Percentiles rank a stretch among this genome's conserved stretches.
Evolutionary conservation across 2,888 invertebrate species (phyloP).

Genomic region (Bugulina stolonifera): DNA sequence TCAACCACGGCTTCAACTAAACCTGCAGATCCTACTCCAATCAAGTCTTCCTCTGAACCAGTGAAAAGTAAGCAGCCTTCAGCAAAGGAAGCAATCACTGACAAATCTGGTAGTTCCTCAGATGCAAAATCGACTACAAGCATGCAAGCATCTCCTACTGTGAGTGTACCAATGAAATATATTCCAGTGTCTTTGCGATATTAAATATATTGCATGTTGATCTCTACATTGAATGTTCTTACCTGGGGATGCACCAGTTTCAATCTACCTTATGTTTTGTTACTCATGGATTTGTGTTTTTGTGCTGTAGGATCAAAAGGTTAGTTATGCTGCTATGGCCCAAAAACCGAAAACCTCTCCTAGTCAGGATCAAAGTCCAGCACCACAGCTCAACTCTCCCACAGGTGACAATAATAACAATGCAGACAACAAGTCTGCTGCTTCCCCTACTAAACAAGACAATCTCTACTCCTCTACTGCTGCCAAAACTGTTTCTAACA

Average conservation of each 20-base stretch:
- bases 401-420: conserved; percentile 24
- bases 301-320: background rate
- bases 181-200: no score
- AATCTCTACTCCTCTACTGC: conserved; percentile 5
- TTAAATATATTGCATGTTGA: no score
- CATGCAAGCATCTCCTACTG: background rate
- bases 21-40: background rate
- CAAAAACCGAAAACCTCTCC: background rate
- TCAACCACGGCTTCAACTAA: background rate
- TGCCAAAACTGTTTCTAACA: background rate
- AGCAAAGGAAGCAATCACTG: background rate
- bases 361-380: background rate
- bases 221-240: no score
- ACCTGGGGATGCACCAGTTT: no score
- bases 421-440: background rate
- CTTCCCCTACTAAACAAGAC: background rate
- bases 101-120: background rate
- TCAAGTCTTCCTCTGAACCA: background rate
- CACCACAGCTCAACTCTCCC: background rate
- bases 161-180: no score
- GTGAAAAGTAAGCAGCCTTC: background rate
- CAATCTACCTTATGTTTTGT: background rate
- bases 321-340: conserved; percentile 25
- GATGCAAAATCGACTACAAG: background rate
- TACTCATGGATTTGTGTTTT: no score